A percentile compares a stretch with the other conserved stretches of the same genome.
Evolutionary conservation across 2,797 vertebrate genomes (phyloP).

Genomic region (Moxostoma hubbsi): DNA sequence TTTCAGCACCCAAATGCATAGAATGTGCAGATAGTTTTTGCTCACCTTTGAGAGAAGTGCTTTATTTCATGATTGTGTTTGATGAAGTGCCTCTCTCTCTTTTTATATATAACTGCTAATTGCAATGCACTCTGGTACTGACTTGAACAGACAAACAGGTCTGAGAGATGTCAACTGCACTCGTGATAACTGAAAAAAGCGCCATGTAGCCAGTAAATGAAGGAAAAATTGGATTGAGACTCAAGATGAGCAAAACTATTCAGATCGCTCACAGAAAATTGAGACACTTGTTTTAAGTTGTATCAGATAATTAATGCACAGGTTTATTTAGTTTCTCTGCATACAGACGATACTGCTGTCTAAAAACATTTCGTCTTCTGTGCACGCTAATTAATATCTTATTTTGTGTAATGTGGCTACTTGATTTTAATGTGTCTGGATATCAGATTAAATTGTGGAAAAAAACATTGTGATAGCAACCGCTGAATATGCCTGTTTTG

Average conservation of each 20-base stretch:
- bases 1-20: conserved; percentile 11
- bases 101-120: conserved; percentile 58
- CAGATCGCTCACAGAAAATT: conserved; percentile 48
- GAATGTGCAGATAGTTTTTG: conserved; percentile 20
- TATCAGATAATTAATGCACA: conserved; percentile 41
- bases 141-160: conserved; percentile 46
- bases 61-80: conserved; percentile 18
- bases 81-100: conserved; percentile 36
- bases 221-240: conserved; percentile 33
- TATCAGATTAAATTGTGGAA: conserved; percentile 62
- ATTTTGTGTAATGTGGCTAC: background rate
- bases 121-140: conserved; percentile 43
- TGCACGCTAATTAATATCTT: background rate
- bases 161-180: conserved; percentile 53
- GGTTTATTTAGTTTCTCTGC: background rate
- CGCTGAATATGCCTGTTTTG: background rate
- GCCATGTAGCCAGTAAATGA: conserved; percentile 51
- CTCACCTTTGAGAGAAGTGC: conserved; percentile 30
- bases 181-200: conserved; percentile 38
- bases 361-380: conserved; percentile 62
- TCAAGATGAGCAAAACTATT: conserved; percentile 37
- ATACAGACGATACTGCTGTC: conserved; percentile 6
- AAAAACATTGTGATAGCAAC: background rate
- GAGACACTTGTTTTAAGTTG: conserved; percentile 41
- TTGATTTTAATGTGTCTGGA: conserved; percentile 27